phyloP scores from a whole-genome alignment of 1,140 invertebrate species.

The Sipha flava region DNA sequence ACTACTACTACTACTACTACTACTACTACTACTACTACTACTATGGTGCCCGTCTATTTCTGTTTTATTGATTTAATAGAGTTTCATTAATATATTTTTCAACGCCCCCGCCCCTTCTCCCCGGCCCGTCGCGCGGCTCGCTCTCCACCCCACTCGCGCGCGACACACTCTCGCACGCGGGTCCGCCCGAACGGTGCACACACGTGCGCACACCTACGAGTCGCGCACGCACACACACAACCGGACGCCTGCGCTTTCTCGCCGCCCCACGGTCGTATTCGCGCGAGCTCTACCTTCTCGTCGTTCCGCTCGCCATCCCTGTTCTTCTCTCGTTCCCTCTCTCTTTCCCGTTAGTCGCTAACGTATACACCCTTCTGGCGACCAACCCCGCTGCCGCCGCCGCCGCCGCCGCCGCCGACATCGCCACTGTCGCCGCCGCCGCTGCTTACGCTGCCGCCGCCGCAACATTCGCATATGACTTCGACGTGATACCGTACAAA shows the following conservation, averaged over 20 bases:
- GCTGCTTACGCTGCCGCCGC: neutral
- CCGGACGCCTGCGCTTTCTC: too few relatives aligned
- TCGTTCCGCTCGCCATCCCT: too few relatives aligned
- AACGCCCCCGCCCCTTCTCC: neutral
- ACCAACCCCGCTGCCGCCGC: neutral
- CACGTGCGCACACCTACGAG: neutral
- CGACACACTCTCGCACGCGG: neutral
- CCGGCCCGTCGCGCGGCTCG: neutral
- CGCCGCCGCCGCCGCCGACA: neutral
- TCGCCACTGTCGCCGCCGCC: neutral
- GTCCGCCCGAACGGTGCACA: too few relatives aligned
- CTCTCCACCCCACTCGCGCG: too few relatives aligned
- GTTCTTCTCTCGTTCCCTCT: too few relatives aligned
- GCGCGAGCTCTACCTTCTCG: too few relatives aligned
- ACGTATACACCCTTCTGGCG: too few relatives aligned
- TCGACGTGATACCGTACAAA: neutral
- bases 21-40: too few relatives aligned
- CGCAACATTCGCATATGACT: neutral
- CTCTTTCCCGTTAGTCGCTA: too few relatives aligned
- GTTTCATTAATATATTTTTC: constrained; percentile 29
- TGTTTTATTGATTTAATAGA: constrained; percentile 29
- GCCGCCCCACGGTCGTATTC: neutral
- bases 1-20: too few relatives aligned
- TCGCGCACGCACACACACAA: neutral
- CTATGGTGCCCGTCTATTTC: neutral